These are phyloP conservation scores for Melanotaenia maccullochi DNA, from an alignment of 2,797 vertebrate genomes.

Conservation along the genomic window DNA sequence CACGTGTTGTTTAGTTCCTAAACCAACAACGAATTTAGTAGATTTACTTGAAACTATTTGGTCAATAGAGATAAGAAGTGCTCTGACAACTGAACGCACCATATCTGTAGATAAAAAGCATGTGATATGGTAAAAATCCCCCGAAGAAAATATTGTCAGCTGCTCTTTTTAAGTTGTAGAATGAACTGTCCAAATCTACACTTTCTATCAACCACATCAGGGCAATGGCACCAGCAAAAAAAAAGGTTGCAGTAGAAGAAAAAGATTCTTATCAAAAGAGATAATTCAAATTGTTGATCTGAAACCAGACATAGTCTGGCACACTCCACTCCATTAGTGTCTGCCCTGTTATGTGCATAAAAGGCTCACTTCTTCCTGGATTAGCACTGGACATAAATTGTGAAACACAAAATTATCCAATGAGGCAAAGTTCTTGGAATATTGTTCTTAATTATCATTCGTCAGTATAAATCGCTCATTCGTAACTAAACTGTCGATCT, in stretches of 20 bases:
- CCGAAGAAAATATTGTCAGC: neutral
- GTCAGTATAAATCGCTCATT: slow-evolving; percentile 1
- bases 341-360: neutral
- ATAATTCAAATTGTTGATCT: neutral
- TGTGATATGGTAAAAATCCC: neutral
- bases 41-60: neutral
- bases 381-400: neutral
- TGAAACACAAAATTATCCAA: neutral
- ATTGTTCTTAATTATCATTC: slow-evolving; percentile 1
- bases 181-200: neutral
- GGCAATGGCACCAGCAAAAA: neutral
- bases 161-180: neutral
- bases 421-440: neutral
- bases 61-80: neutral
- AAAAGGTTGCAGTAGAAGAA: neutral
- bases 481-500: neutral
- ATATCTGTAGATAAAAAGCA: slow-evolving; percentile 1
- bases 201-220: neutral
- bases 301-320: neutral
- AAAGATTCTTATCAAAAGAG: no score
- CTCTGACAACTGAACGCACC: neutral
- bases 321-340: neutral
- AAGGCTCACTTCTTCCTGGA: neutral
- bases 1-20: neutral
- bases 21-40: neutral